Percentiles rank a stretch among this genome's conserved stretches.
Evolutionary conservation across 2,888 invertebrate genomes (phyloP).

Genomic region (Mesoligia furuncula): DNA sequence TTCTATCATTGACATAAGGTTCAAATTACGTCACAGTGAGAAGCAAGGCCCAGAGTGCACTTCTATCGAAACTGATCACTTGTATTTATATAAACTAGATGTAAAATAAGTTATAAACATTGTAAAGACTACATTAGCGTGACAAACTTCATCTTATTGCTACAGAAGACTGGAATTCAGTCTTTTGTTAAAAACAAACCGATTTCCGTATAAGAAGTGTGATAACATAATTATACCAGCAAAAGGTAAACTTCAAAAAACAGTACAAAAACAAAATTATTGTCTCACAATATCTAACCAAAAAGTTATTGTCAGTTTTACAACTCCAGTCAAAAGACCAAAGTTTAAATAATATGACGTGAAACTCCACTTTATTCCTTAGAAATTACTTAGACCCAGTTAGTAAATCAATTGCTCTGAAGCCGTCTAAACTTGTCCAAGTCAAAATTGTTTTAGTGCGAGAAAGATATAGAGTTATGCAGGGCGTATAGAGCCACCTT

Average conservation of each 20-base stretch:
- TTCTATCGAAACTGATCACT: constrained; percentile 58
- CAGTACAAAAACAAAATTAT: constrained; percentile 3
- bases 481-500: background rate
- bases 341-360: background rate
- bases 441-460: background rate
- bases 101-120: constrained; percentile 25
- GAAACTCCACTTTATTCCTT: constrained; percentile 5
- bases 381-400: background rate
- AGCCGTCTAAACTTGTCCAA: background rate
- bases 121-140: constrained; percentile 17
- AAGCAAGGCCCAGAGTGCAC: constrained; percentile 30
- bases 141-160: constrained; percentile 19
- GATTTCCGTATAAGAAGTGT: background rate
- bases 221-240: constrained; percentile 8
- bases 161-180: constrained; percentile 19
- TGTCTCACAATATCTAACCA: constrained; percentile 9
- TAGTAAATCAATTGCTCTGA: background rate
- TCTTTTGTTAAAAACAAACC: constrained; percentile 14
- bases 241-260: constrained; percentile 16
- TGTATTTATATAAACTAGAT: constrained; percentile 24
- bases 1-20: background rate
- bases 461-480: background rate
- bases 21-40: constrained; percentile 20
- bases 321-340: background rate
- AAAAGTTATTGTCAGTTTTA: constrained; percentile 13